Conservation (phyloP, 2,113 vertebrate species). For the Phaetusa simplex region DNA sequence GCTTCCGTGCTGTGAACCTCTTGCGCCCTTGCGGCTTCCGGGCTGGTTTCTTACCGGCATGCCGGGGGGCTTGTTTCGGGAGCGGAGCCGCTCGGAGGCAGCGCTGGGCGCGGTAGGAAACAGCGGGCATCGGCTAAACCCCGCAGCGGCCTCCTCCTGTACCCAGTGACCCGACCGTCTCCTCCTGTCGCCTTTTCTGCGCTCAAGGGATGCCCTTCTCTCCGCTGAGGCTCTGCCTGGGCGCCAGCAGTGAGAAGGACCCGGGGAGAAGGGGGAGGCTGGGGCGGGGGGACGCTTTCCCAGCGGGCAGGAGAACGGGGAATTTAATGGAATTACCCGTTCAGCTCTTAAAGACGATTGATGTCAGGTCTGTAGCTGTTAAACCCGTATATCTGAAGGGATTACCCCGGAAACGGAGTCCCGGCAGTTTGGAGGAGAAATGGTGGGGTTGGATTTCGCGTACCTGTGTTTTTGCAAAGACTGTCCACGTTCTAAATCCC, state of each 20-base stretch:
- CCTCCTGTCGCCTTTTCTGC: too few species aligned
- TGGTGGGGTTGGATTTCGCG: background rate
- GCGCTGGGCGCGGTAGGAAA: background rate
- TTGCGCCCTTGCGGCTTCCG: accelerated
- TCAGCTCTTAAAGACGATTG: background rate
- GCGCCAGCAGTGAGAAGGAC: background rate
- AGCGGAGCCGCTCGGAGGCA: background rate
- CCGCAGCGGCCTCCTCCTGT: background rate
- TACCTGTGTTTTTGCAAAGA: accelerated
- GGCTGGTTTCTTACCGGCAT: accelerated
- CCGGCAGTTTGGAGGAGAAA: background rate
- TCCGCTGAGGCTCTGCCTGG: background rate
- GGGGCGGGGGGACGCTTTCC: background rate
- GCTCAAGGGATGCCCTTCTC: background rate
- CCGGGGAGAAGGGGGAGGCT: too few species aligned
- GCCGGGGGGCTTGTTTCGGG: background rate
- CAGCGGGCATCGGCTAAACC: accelerated
- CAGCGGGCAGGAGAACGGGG: background rate
- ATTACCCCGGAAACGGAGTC: accelerated
- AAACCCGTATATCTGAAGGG: background rate
- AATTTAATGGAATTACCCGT: background rate
- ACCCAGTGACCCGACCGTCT: too few species aligned
- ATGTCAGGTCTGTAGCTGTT: background rate
- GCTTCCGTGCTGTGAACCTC: too few species aligned
- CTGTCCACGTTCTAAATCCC: background rate